Evolutionary conservation across 2,113 vertebrate genomes (phyloP), one percentile per base, ranked within the genome.

Genomic region (Manacus vitellinus): DNA sequence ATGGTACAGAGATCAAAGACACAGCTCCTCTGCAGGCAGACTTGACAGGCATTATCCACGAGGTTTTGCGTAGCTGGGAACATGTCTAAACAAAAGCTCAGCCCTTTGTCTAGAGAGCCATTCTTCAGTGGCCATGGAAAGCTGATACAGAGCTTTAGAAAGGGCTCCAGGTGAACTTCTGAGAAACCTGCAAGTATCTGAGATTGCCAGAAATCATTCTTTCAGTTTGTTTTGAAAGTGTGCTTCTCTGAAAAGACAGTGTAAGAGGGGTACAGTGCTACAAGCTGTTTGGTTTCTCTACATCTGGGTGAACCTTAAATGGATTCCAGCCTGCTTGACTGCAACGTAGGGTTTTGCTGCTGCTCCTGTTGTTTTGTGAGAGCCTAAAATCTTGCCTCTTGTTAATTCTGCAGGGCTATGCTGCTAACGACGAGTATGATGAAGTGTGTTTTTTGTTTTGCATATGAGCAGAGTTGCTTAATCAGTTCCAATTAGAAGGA

Each of bases 401-500:
- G 4, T 43, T 49, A 70, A 54, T 88, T 76, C 63, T 67, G 28
- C 55, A 51, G 85, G 47, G 80, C 63, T 61, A 37, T 20, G 46
- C 79, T 86, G 27, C 79, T 79, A 58, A 52, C 54, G 67, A 35
- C 30, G 17, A 87, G 30, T 49, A 31, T 49, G 58, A 46, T 74
- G 22, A 85, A 84, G 46, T 35, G 33, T 51, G 74, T 2, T 14
- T 46, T 84, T 84, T 86, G 63, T 59, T 89, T 59, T 75, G 80
- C 52, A 44, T 51, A 63, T 17, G 23, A 88, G 55, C 43, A 61
- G 56, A 65, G 25, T 18, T 88, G 44, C 41, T 86, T 92, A 33
- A 85, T 84, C 68, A 84, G 43, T 92, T 91, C 61, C 63, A 87
- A 55, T 91, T 83, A 92, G 44, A 70, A 79, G 46, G 51, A 28